Base-by-base conservation (phyloP, 2,888 invertebrate genomes). In the Gymnosoma rotundatum region DNA sequence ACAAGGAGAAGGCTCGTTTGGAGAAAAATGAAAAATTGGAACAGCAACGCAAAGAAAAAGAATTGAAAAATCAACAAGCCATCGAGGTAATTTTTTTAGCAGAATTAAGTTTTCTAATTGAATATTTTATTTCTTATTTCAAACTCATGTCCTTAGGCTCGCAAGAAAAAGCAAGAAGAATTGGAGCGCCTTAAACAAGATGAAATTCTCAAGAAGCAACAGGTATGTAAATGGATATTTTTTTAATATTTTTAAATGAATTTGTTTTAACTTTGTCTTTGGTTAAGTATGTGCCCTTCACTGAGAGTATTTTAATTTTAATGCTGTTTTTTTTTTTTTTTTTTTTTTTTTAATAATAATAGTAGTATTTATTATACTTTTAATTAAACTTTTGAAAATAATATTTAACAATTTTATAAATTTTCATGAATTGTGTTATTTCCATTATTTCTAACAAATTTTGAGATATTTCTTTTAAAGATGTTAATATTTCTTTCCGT, bases 11-110 rank as follows among this genome's bases (percentile, higher is more conserved):
- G 87, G 92, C 92, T 5, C 88, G 92, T 0, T 91, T 91, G 76
- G 97, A 97, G 91, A 95, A 96, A 87, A 94, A 95, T 21, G 97
- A 97, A 90, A 95, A 96, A 87, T 95, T 97, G 84, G 98, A 98
- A 90, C 95, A 96, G 78, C 95, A 96, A 56, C 94, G 97, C 87
- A 93, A 97, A 88, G 96, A 96, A 92, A 94, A 97, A 90, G 96
- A 96, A 92, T 94, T 95, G 66, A 93, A 97, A 87, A 96, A 96
- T 90, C 97, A 97, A 88, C 97, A 97, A 91, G 93, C 97, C 54
- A 93, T 98, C 88, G 98, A 98, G 96, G 98, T 98, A 93, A 0
- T 20, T n/a, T 18, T 32, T 32, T 32, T 32, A 5, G 8, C 32
- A 5, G 8, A 32, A 5, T 32, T 32, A 1, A 25, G 32, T 32